Evolutionary conservation across 2,797 vertebrate genomes (phyloP), one percentile per base, ranked within the genome.

Genomic region (Sphenodon punctatus): DNA sequence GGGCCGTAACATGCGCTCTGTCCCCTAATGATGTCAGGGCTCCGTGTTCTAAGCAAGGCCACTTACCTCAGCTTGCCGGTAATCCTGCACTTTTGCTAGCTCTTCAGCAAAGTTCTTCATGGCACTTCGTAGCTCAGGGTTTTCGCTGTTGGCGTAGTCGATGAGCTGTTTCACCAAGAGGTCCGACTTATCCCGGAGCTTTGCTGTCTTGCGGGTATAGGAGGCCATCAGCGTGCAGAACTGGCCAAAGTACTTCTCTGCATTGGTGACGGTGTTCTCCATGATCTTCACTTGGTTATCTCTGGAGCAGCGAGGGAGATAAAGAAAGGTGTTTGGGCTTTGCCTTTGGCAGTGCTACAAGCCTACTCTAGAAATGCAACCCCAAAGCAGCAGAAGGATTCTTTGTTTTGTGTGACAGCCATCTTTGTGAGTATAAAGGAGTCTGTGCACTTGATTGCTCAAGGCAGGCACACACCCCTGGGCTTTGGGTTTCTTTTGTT

Each of bases 31-130:
- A 85, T 67, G 60, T 51, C 6, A 65, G 67, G 74, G 67, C 56
- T n/a, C 70, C 32, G 84, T 82, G 89, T 67, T 69, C 78, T 71
- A 25, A 0, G 34, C 48, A n/a, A n/a, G 0, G 6, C 56, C 27
- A 2, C 86, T 89, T 75, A 97, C 97, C 96, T 97, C 90, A 0
- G 97, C 97, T 86, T 97, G 97, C 55, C 97, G 94, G 88, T 97
- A 96, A 76, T 97, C 96, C 95, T 97, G 97, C 39, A 96, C 95
- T 77, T 96, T 96, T 86, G 96, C 96, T 67, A 97, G 72, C 84
- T 97, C 97, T 82, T 97, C 93, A 0, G 96, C 95, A 22, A 97
- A 91, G 89, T 87, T 94, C 69, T 93, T 95, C 49, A 97, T 22
- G 46, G 95, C 78, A 1, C 83, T 65, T 53, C 87, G 89, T 4